Evolutionary conservation across 1,140 invertebrate species (phyloP), one percentile per base, ranked within the genome.

Genomic region (Zelostemma sp.): DNA sequence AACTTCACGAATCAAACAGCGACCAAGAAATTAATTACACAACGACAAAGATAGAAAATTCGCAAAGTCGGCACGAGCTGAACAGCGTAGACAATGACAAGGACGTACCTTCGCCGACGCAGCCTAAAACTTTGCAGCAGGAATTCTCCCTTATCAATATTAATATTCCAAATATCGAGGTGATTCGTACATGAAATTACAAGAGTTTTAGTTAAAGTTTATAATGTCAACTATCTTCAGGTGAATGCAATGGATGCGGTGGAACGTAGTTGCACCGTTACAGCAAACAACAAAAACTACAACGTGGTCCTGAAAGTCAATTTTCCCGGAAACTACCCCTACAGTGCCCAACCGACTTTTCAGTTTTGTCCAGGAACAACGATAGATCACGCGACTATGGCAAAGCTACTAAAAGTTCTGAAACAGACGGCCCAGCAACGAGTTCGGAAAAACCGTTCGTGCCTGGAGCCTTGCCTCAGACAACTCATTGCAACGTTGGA

Each of bases 91-190:
- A 84, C n/a, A 76, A 60, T 59, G 79, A 80, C 6, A 85, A 83
- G 63, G 81, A 85, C 50, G 50, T 35, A 1, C 73, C 81, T 8
- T 85, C 83, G 0, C 83, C 84, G 9, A 84, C 83, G 21, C 88
- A 88, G 54, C 89, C 88, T 1, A 89, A 88, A 66, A 90, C 89
- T 6, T 79, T 95, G 8, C 90, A 95, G 77, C 93, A 96, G 85
- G 95, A 96, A 84, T 97, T 96, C 85, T 93, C 92, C 5, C 85
- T 96, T 31, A 87, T 95, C 21, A 95, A 95, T 82, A 91, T 93
- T 9, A 93, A 95, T 79, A 95, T 96, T 79, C 92, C 93, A 38
- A 93, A 96, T 74, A 90, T 95, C 46, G 90, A 91, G 72, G 90
- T 96, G 66, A 86, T 87, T 61, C 82, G 8, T 25, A 25, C 3